Percentiles rank a stretch among this genome's conserved stretches.
These are phyloP conservation scores for Drepanosiphum platanoidis DNA, from an alignment of 2,888 invertebrate species.

Conservation along the genomic window DNA sequence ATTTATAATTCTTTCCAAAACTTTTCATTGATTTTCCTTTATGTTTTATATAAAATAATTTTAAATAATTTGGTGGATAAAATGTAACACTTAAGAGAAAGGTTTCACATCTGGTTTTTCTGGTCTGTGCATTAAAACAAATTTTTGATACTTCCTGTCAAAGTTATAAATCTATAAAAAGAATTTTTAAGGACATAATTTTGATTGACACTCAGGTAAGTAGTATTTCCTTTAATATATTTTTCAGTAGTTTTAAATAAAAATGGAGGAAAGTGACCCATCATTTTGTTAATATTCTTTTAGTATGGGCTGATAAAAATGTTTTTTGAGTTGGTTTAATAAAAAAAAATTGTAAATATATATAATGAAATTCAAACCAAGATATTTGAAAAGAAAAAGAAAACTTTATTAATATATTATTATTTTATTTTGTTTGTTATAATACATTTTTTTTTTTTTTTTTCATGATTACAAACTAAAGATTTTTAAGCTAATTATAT, in stretches of 20 bases:
- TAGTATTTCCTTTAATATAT: slow-evolving; percentile 60
- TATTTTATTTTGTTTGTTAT: too few species aligned
- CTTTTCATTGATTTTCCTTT: slow-evolving; percentile 56
- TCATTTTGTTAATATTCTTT: slow-evolving; percentile 65
- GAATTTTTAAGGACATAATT: slow-evolving; percentile 60
- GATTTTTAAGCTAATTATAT: too few species aligned
- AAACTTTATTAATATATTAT: too few species aligned
- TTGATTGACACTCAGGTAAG: slow-evolving; percentile 61
- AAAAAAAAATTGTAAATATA: not conserved
- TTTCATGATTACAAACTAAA: not conserved
- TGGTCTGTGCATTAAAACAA: slow-evolving; percentile 59
- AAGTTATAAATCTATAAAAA: slow-evolving; percentile 56
- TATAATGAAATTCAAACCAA: too few species aligned
- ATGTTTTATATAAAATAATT: slow-evolving; percentile 32
- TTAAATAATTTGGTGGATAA: slow-evolving; percentile 44
- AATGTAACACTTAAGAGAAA: slow-evolving; percentile 63
- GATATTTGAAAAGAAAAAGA: too few species aligned
- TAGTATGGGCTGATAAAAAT: slow-evolving; percentile 52
- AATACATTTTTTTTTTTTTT: not conserved
- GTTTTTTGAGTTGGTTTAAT: slow-evolving; percentile 25
- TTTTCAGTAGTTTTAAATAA: slow-evolving; percentile 49
- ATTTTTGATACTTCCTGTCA: slow-evolving; percentile 55
- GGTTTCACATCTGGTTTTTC: slow-evolving; percentile 65
- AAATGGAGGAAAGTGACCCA: slow-evolving; percentile 66
- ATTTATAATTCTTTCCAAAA: slow-evolving; percentile 53